Evolutionary conservation across 2,888 invertebrate species (phyloP), one percentile per base, ranked within the genome.

Genomic region (Apodemia mormo): DNA sequence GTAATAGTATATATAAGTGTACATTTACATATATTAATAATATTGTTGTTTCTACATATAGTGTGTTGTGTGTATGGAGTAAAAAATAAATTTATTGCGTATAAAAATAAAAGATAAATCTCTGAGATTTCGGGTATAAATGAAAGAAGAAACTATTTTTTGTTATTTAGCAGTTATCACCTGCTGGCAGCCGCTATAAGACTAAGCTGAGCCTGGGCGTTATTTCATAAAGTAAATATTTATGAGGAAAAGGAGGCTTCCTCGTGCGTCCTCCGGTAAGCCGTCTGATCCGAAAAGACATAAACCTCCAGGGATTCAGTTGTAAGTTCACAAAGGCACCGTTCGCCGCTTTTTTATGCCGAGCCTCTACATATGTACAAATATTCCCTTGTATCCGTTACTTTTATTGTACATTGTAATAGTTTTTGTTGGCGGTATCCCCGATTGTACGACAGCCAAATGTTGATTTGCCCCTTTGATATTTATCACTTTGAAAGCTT

Each of bases 141-240:
- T 79, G 81, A 74, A 74, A 76, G 75, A 75, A 74, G 75, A 78
- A 79, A 76, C 74, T 77, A 73, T 85, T 86, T 80, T 84, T 84
- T 83, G 81, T 85, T 81, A 83, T 83, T 84, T 82, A 77, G 78
- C 84, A 85, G 87, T 88, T 89, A 89, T 88, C 90, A 90, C 89
- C 89, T 88, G 87, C 79, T 81, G 78, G 80, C 88, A 88, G 84
- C 77, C 84, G 79, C 85, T 85, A 81, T 85, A 84, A 82, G 81
- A 82, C 85, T 87, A 83, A 89, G 89, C 85, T 82, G 81, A 85
- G 85, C 88, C 85, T 77, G 84, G 85, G 84, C 82, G 88, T 91
- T 91, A 90, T 92, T 92, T 92, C 89, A 89, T 92, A 91, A 89
- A 88, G 92, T 92, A 93, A 92, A 93, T 93, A 93, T 93, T 92